Evolutionary conservation across 2,797 vertebrate genomes (phyloP).

Genomic region (Thalassophryne amazonica): DNA sequence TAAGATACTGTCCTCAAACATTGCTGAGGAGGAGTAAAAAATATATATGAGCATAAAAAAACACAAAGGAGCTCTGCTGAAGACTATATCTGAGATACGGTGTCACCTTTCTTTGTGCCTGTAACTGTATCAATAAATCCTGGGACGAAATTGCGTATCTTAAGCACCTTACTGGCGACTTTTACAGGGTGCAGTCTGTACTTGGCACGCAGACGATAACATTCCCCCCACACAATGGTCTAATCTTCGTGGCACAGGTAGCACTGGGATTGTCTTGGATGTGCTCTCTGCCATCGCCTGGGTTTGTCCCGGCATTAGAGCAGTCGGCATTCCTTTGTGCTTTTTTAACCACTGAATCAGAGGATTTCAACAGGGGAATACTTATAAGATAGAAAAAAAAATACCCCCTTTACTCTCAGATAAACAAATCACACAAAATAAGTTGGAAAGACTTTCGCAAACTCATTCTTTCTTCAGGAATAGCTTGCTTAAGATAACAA

Average conservation of each 20-base stretch:
- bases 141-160: slow-evolving; percentile 74
- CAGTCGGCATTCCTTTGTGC: slow-evolving; percentile 77
- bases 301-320: slow-evolving; percentile 79
- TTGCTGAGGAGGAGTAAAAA: slow-evolving; percentile 66
- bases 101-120: slow-evolving; percentile 68
- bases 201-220: slow-evolving; percentile 78
- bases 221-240: slow-evolving; percentile 73
- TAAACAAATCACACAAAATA: slow-evolving; percentile 79
- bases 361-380: slow-evolving; percentile 75
- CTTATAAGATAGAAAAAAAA: slow-evolving; percentile 60
- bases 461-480: slow-evolving; percentile 75
- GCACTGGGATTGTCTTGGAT: slow-evolving; percentile 81
- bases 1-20: slow-evolving; percentile 66
- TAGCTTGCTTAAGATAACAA: slow-evolving; percentile 78
- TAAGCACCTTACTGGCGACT: slow-evolving; percentile 80
- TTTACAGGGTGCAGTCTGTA: slow-evolving; percentile 68
- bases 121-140: slow-evolving; percentile 76
- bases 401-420: slow-evolving; percentile 64
- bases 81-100: slow-evolving; percentile 67
- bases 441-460: slow-evolving; percentile 77
- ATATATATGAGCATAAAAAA: slow-evolving; percentile 58
- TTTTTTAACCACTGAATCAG: slow-evolving; percentile 80
- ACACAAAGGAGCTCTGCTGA: slow-evolving; percentile 47
- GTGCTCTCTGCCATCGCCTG: slow-evolving; percentile 72
- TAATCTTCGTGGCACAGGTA: slow-evolving; percentile 85